Evolutionary conservation across 2,888 invertebrate species (phyloP), one percentile per base, ranked within the genome.

Genomic region (Entomobrya multifasciata): DNA sequence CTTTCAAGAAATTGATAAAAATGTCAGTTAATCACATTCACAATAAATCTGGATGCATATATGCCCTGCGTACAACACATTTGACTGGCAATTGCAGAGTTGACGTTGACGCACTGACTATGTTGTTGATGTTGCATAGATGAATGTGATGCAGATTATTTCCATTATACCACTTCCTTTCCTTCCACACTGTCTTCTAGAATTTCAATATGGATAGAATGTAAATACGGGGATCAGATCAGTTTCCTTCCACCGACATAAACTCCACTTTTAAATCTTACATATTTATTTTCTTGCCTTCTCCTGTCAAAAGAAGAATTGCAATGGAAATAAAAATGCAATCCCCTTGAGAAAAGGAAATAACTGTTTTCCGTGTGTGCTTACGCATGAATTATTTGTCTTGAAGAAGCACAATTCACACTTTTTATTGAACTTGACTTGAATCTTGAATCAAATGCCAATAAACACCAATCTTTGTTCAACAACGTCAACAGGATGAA

Each of bases 281-380:
- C 36, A 36, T 36, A 36, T 36, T 36, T 36, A 36, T 60, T 25
- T 60, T 22, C 11, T 25, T 60, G 11, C 25, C 8, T 60, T 60
- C 22, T 62, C 36, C 27, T 62, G 25, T 4, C 8, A 3, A 13
- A 49, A 49, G 13, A 1, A 27, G 2, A 62, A 36, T 47, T 47
- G 47, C 49, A 10, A 74, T 30, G 74, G 52, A 74, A 74, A n/a
- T 74, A 52, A 74, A 74, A 74, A n/a, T 74, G 52, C 8, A 36
- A 74, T 74, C 30, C 74, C n/a, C 74, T n/a, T 74, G 74, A 74
- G 74, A 52, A 74, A 49, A 25, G 20, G 49, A 74, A 67, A 67
- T 67, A 22, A 15, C 5, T 27, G 22, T 36, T 36, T 62, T 13
- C n/a, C 17, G 13, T 36, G 62, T 20, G n/a, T 60, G 62, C n/a